Base-by-base conservation (phyloP, 1,140 invertebrate species). In the Cotesia typhae region DNA sequence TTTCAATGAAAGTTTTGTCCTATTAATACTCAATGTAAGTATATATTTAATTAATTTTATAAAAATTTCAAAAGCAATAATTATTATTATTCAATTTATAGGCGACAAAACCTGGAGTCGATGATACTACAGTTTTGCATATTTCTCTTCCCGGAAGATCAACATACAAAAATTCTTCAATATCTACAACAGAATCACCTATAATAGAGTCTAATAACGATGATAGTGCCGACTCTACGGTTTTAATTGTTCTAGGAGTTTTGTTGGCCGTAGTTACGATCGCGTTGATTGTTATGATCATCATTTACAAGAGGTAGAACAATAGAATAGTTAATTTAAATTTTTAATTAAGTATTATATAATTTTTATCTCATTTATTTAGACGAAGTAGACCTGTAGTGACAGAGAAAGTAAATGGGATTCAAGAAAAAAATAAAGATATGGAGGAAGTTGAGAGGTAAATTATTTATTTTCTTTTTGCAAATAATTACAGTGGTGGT, bases 21-120 rank as follows among this genome's bases (percentile, higher is more conserved):
- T 73, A 37, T 52, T 73, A 7, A 69, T n/a, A 17, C 57, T 73
- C 10, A 73, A 55, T 61, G 72, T 73, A 51, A 69, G 67, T 68
- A 47, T 51, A 20, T 12, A n/a, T 51, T 9, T 67, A 51, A 47
- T 53, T 28, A 38, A 35, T 12, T 4, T 4, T 9, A 14, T 47
- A 67, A 67, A 51, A 14, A 41, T 66, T 28, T 17, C 4, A 3
- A 7, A 51, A 17, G 17, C 17, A 61, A 35, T 51, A 41, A 53
- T 10, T 38, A 66, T 10, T 38, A 66, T 36, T 65, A 47, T 55
- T 65, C 38, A 17, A 17, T 72, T 69, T 37, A 7, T 47, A 74
- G 73, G 73, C 64, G 37, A 36, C 2, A 63, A 74, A 70, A 67
- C 10, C 61, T 9, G 67, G 63, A 41, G 38, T 37, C 10, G 55